phyloP scores from a whole-genome alignment of 2,113 vertebrate genomes.

The Dinomys branickii region DNA sequence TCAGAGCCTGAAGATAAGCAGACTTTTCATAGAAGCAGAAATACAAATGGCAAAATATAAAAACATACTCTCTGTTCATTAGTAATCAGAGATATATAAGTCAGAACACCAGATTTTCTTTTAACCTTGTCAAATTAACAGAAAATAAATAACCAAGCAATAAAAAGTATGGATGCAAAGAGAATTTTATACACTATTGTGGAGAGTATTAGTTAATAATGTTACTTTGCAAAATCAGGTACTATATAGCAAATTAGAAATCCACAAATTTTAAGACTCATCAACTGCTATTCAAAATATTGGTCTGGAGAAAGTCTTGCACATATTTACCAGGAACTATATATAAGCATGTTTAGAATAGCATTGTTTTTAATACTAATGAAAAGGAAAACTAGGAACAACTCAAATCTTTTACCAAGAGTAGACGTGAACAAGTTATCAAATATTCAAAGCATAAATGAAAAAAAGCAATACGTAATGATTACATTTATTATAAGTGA shows the following conservation, averaged over 20 bases:
- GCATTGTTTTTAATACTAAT: not conserved
- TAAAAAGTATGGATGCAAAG: not conserved
- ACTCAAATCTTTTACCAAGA: not conserved
- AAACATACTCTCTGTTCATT: not conserved
- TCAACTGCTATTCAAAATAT: not conserved
- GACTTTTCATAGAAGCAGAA: slow-evolving; percentile 28
- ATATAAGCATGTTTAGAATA: not conserved
- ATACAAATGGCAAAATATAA: not conserved
- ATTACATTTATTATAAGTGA: not conserved
- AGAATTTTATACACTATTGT: not conserved
- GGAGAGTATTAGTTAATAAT: not conserved
- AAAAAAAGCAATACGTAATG: not conserved
- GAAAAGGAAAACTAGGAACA: not conserved
- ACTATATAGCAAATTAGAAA: slow-evolving; percentile 10
- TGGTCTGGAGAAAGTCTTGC: not conserved
- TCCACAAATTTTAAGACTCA: not conserved
- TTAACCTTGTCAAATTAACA: slow-evolving; percentile 18
- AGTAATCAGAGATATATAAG: slow-evolving; percentile 1
- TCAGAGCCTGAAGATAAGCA: not conserved
- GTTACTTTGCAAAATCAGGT: slow-evolving; percentile 4
- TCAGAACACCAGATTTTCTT: not conserved
- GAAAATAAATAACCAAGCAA: slow-evolving; percentile 6
- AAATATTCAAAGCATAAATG: slow-evolving; percentile 7
- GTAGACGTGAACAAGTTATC: not conserved
- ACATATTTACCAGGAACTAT: not conserved